Evolutionary conservation across 2,797 vertebrate species (phyloP).

Genomic region (Fistularia tabacaria): DNA sequence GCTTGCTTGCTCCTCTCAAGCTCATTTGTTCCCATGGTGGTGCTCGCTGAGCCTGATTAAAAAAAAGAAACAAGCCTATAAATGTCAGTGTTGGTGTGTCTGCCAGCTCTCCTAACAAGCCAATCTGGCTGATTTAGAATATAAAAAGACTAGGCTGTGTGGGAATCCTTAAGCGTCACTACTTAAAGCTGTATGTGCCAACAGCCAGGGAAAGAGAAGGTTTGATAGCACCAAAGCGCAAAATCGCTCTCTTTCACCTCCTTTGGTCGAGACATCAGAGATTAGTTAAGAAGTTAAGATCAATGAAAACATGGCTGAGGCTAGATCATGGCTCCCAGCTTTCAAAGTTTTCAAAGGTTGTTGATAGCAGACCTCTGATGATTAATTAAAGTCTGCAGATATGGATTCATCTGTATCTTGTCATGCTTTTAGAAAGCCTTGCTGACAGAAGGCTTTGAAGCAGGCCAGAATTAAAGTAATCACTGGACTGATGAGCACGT

Average conservation of each 20-base stretch:
- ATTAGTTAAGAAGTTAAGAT: neutral
- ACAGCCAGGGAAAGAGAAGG: constrained; percentile 1
- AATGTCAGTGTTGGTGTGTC: constrained; percentile 12
- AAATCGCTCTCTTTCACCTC: neutral
- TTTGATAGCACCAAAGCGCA: neutral
- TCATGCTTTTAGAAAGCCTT: constrained; percentile 1
- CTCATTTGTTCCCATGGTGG: neutral
- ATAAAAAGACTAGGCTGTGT: constrained; percentile 6
- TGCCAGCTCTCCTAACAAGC: constrained; percentile 17
- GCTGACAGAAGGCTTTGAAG: neutral
- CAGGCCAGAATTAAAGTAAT: neutral
- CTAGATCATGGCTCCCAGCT: neutral
- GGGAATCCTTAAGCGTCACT: constrained; percentile 12
- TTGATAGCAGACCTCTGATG: no score
- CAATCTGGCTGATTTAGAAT: constrained; percentile 21
- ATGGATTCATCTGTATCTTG: neutral
- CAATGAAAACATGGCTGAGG: neutral
- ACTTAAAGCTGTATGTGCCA: constrained; percentile 15
- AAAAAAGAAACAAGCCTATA: constrained; percentile 17
- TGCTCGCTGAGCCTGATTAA: constrained; percentile 23
- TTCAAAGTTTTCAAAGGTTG: no score
- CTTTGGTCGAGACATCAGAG: neutral
- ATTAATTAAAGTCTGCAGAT: neutral
- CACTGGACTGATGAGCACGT: constrained; percentile 1
- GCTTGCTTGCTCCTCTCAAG: neutral